Evolutionary conservation across 2,113 vertebrate genomes (phyloP).

Genomic region (Nettapus auritus): DNA sequence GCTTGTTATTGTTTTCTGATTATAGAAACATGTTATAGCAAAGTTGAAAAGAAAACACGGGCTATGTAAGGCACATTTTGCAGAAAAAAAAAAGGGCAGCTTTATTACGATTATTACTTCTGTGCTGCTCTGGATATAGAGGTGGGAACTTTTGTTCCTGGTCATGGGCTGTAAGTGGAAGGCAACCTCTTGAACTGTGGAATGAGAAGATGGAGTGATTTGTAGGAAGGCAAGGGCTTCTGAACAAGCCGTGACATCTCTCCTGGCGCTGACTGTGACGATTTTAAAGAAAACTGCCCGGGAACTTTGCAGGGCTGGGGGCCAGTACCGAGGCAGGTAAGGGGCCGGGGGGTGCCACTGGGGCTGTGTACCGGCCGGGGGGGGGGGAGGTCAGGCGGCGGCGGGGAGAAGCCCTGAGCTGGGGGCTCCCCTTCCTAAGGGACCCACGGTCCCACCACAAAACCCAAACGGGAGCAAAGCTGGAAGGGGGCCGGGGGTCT

Average conservation of each 20-base stretch:
- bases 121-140: background rate
- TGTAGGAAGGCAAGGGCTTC: background rate
- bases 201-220: background rate
- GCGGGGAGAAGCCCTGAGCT: background rate
- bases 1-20: background rate
- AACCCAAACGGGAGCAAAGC: background rate
- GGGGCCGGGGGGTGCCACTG: background rate
- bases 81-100: background rate
- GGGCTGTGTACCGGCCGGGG: too few species aligned
- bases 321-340: background rate
- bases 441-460: background rate
- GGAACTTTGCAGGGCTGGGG: background rate
- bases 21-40: background rate
- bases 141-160: background rate
- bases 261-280: accelerated
- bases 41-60: background rate
- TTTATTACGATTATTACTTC: background rate
- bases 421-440: background rate
- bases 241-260: background rate
- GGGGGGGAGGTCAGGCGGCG: background rate
- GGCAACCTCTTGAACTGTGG: background rate
- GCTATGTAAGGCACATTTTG: background rate
- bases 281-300: background rate
- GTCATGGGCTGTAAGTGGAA: background rate
- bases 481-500: background rate